Conservation (phyloP, 2,888 invertebrate genomes). For the Drosophila infuscata region DNA sequence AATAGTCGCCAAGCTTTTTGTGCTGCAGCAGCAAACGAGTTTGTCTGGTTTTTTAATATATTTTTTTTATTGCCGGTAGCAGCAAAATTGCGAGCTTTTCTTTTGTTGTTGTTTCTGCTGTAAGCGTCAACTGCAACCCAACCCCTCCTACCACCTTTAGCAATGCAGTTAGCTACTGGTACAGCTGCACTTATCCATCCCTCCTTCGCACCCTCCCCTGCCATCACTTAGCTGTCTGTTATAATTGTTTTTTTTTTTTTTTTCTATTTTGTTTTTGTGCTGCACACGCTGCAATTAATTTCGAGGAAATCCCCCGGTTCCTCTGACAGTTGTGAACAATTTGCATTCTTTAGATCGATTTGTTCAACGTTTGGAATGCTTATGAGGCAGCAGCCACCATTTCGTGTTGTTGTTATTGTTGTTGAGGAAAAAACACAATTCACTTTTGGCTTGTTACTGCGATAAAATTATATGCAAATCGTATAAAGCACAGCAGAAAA, state of each 20-base stretch:
- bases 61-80: neutral
- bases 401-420: constrained; percentile 8
- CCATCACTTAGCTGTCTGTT: neutral
- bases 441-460: neutral
- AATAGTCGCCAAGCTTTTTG: constrained; percentile 51
- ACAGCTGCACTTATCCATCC: constrained; percentile 2
- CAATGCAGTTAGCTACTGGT: neutral
- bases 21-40: constrained; percentile 59
- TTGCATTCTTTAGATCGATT: constrained; percentile 27
- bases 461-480: constrained; percentile 15
- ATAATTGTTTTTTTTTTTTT: constrained; percentile 10
- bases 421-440: neutral
- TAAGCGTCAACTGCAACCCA: neutral
- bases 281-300: constrained; percentile 15
- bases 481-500: neutral
- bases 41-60: constrained; percentile 59
- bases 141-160: too few species aligned
- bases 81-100: constrained; percentile 9
- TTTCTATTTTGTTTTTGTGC: constrained; percentile 1
- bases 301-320: constrained; percentile 30
- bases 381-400: constrained; percentile 27
- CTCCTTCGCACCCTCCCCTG: neutral
- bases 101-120: neutral
- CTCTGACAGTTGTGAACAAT: constrained; percentile 30
- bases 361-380: constrained; percentile 40